Base-by-base conservation (phyloP, 2,888 invertebrate species). In the Plagodis pulveraria region DNA sequence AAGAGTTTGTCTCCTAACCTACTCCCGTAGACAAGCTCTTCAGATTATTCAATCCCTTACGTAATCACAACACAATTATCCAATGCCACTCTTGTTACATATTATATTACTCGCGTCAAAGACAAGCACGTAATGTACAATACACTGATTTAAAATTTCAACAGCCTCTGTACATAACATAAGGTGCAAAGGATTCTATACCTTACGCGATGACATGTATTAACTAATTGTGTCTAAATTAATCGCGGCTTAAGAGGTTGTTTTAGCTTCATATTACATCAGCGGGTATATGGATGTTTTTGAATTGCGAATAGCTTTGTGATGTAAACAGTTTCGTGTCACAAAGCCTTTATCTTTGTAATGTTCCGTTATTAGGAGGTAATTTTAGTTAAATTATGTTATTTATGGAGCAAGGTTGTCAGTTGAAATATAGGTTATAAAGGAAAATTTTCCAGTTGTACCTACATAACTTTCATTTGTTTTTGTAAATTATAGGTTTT, bases 101-200 rank as follows among this genome's bases (percentile, higher is more conserved):
- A 70, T 66, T 62, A 64, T 65, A 50, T 67, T 62, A 62, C 67
- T 61, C 62, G 64, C 66, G 70, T 69, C 64, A 71, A 72, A 71
- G 73, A 60, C 63, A 53, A 66, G 52, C 67, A 40, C 56, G 74
- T 63, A 72, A 75, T 73, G 67, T 64, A 70, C 62, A 65, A 66
- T 65, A 71, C 60, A 65, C 65, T 56, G 65, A 72, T 71, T 65
- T 66, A 64, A 72, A 72, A 74, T 77, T 69, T 70, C 69, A 69
- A 70, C 74, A 68, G 67, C 70, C 59, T 65, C 70, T 69, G 68
- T 67, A 67, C 56, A 67, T 74, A 66, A 70, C 64, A 67, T 54
- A 51, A 62, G 58, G 68, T 54, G 55, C 60, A 60, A 40, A 50
- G 50, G 45, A 67, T 62, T 63, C 51, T 46, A 22, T 56, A 47